Percentiles rank a stretch among this genome's conserved stretches.
These are phyloP conservation scores for Eumeta japonica DNA, from an alignment of 1,140 invertebrate genomes.

Conservation along the genomic window DNA sequence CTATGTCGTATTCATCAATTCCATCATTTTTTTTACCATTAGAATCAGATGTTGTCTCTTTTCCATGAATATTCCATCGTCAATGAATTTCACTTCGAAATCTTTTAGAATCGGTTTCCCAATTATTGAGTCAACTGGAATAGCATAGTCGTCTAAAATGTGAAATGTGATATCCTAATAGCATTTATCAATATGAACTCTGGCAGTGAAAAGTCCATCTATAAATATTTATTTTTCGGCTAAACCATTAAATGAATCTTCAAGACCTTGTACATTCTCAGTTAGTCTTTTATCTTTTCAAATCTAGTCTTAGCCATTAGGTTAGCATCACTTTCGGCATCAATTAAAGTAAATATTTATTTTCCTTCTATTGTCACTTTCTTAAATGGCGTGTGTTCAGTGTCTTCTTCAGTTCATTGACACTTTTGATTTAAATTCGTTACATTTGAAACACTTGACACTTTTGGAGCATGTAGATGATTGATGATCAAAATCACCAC, in stretches of 20 bases:
- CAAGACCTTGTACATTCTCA: conserved; percentile 1
- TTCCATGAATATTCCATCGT: conserved; percentile 7
- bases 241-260: conserved; percentile 6
- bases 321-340: no score
- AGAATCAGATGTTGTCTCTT: conserved; percentile 5
- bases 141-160: conserved; percentile 10
- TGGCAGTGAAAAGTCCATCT: conserved; percentile 7
- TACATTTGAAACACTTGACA: conserved; percentile 19
- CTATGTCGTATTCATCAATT: conserved; percentile 1
- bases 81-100: conserved; percentile 10
- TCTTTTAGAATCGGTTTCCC: conserved; percentile 12
- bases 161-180: conserved; percentile 9
- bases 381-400: conserved; percentile 11
- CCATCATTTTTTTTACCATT: conserved; percentile 3
- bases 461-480: no score
- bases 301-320: conserved; percentile 2
- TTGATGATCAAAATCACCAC: no score
- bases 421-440: no score
- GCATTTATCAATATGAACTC: conserved; percentile 10
- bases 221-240: conserved; percentile 8
- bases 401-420: conserved; percentile 6
- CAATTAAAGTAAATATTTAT: conserved; percentile 6
- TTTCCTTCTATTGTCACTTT: conserved; percentile 7
- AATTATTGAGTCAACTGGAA: conserved; percentile 13
- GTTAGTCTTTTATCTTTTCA: conserved; percentile 2